Evolutionary conservation across 2,797 vertebrate genomes (phyloP), one percentile per base, ranked within the genome.

Genomic region (Anas bahamensis): DNA sequence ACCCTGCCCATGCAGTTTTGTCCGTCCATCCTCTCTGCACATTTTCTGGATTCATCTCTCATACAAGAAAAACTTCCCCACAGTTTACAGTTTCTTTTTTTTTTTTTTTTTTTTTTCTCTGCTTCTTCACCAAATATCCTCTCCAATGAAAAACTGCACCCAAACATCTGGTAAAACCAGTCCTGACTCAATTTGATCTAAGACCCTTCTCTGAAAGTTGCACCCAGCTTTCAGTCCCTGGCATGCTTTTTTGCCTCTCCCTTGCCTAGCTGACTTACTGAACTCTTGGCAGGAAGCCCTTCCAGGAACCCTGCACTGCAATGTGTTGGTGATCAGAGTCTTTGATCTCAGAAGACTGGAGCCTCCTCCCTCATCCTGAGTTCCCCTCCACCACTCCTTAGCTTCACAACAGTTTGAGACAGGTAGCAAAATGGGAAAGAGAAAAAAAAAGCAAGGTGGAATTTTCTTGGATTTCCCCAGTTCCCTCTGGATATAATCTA

Each of bases 11-110:
- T 8, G 28, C 21, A 6, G 6, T 24, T 7, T 15, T 60, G 31
- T 12, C 2, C 21, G 55, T 21, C n/a, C 11, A 52, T 26, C 24
- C 46, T 2, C n/a, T n/a, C 35, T 71, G n/a, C 21, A 11, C 0
- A 1, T 5, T 2, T 33, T 44, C 13, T 79, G 22, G 22, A 15
- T 85, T 44, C 15, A 7, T 24, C 7, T 65, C 9, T 29, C 17
- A 9, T 18, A 71, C 0, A 0, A 16, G 26, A 48, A 6, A 39
- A 53, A 28, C 15, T 50, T 39, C 29, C 4, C 35, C 17, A 21
- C 14, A 17, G 11, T n/a, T 82, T 24, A 39, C 7, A 35, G 3
- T 50, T 65, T 17, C 19, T 39, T 39, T 39, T 41, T 41, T 41
- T 41, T 16, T 41, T 41, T 16, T 41, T 41, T 41, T 55, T 90